Evolutionary conservation across 92 coral and sea anemone genomes (phyloP).

Genomic region (Zoanthus gigantus): DNA sequence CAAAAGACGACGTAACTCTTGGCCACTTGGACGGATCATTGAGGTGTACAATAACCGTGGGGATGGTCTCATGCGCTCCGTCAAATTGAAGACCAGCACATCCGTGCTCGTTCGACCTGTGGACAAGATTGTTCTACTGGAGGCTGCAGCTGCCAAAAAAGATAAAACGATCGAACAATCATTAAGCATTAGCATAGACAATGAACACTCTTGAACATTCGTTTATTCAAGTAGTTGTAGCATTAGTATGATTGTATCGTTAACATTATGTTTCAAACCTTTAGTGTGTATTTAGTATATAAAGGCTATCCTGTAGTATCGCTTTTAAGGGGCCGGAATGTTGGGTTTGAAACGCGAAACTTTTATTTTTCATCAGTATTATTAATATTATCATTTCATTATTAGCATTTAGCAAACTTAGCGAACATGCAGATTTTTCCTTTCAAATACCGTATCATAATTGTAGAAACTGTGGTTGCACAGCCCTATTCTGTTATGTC

Average conservation of each 20-base stretch:
- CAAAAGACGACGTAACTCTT: constrained; percentile 41
- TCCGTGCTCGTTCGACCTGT: constrained; percentile 55
- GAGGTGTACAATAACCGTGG: constrained; percentile 50
- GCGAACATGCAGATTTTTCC: no score
- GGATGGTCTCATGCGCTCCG: constrained; percentile 53
- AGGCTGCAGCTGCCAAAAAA: constrained; percentile 6
- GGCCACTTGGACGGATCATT: constrained; percentile 52
- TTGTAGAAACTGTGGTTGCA: no score
- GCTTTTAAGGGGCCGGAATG: constrained; percentile 61
- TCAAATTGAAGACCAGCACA: constrained; percentile 51
- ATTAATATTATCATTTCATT: no score
- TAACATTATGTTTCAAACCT: constrained; percentile 27
- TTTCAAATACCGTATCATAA: no score
- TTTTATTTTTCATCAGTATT: no score
- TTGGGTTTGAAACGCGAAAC: constrained; percentile 40
- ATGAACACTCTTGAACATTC: constrained; percentile 23
- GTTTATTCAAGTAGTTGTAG: constrained; percentile 6
- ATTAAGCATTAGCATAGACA: constrained; percentile 12
- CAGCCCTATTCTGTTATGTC: no score
- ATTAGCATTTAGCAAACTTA: no score
- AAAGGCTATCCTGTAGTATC: constrained; percentile 21
- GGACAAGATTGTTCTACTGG: constrained; percentile 52
- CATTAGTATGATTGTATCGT: background rate
- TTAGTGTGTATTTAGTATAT: background rate
- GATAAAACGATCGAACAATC: background rate